phyloP scores from a whole-genome alignment of 2,888 invertebrate genomes.

The Latheticus oryzae region DNA sequence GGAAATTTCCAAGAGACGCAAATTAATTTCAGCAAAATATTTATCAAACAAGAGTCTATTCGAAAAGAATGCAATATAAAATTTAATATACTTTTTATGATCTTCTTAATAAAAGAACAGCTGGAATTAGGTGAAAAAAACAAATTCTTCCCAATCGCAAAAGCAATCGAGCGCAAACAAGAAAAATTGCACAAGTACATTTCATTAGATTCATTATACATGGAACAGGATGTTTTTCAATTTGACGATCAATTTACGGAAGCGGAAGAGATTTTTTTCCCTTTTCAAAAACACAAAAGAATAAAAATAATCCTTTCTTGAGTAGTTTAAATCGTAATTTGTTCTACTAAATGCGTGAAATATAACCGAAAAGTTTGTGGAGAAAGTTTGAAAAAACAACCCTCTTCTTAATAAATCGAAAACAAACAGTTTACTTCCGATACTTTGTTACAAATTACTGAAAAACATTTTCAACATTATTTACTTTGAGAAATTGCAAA shows the following conservation, averaged over 20 bases:
- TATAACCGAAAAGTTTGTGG: too few relatives aligned
- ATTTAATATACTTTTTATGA: constrained; percentile 14
- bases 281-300: constrained; percentile 1
- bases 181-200: constrained; percentile 18
- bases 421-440: too few relatives aligned
- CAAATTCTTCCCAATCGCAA: constrained; percentile 8
- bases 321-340: too few relatives aligned
- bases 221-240: constrained; percentile 16
- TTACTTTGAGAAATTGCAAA: constrained; percentile 4
- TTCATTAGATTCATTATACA: constrained; percentile 19
- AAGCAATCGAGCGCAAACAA: constrained; percentile 14
- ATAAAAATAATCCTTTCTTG: too few relatives aligned
- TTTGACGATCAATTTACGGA: constrained; percentile 10
- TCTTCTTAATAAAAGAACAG: constrained; percentile 13
- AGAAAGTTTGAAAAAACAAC: too few relatives aligned
- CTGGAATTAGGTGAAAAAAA: constrained; percentile 1
- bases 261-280: neutral
- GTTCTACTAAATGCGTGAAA: too few relatives aligned
- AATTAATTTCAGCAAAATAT: constrained; percentile 14
- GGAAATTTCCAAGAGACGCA: too few relatives aligned
- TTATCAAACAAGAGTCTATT: constrained; percentile 7
- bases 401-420: too few relatives aligned
- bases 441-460: constrained; percentile 3
- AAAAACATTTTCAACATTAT: neutral
- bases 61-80: constrained; percentile 11